Base-by-base conservation (phyloP, 2,113 vertebrate genomes). In the Dicentrarchus labrax region DNA sequence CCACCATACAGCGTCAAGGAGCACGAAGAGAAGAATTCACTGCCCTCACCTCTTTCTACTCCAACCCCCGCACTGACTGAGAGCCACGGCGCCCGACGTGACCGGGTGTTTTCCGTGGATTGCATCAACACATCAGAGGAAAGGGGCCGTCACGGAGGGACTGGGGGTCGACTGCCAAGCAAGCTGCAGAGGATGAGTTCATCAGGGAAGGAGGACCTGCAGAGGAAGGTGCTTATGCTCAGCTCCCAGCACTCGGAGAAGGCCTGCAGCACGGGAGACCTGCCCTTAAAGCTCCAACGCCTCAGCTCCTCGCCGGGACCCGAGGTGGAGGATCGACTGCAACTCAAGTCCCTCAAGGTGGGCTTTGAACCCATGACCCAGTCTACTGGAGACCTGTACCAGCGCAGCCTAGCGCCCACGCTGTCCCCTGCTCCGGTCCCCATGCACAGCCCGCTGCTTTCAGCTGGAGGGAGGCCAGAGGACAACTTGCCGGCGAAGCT, bases 1-100 rank as follows among this genome's bases (percentile, higher is more conserved):
- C 96, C 96, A 2, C 92, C 95, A 17, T 95, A 96, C 86, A 98
- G 97, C 9, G 96, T 96, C 39, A 97, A 97, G 79, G 97, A 98
- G 82, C 92, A 96, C 1, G 97, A 97, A 41, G 96, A 96, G 88
- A 96, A 95, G 75, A 90, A 95, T 5, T 92, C 94, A 0, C 89
- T 96, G 6, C 92, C 95, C 1, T 95, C 96, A 0, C 94, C 96
- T 4, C 43, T 94, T 2, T 89, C 72, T 0, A 96, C 96, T 7
- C 96, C 95, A 21, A 90, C 82, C 4, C 93, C 81, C 0, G 78
- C 92, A 21, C 54, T 90, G 0, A 91, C 93, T 6, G 93, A 93
- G 54, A 87, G 82, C 78, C 90, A 91, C 47, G 72, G 60, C 0
- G 60, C 78, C 62, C 91, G 95, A 22, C 95, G 93, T 1, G 93